Percentiles rank a stretch among this genome's conserved stretches.
These are phyloP conservation scores for Gymnobelideus leadbeateri DNA, from an alignment of 2,113 vertebrate genomes.

Conservation along the genomic window DNA sequence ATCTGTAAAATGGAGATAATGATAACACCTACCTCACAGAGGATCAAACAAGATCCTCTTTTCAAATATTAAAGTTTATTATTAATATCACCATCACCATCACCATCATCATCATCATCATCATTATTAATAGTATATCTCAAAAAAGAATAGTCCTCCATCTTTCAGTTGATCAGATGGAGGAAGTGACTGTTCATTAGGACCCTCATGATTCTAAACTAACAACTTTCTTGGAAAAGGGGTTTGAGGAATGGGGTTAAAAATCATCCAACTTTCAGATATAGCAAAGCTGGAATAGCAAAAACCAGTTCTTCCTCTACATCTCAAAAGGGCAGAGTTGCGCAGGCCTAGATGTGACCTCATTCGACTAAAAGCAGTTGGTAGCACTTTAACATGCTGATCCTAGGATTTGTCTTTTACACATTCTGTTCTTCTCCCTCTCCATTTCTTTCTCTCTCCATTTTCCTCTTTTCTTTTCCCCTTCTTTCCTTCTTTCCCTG, in stretches of 20 bases:
- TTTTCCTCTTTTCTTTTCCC: no score
- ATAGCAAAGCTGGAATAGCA: not conserved
- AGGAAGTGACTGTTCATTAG: not conserved
- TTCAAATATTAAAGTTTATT: not conserved
- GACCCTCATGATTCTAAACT: not conserved
- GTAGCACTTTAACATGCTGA: not conserved
- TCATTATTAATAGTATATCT: not conserved
- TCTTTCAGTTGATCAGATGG: not conserved
- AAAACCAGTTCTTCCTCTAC: not conserved
- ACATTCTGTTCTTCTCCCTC: not conserved
- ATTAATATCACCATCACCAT: not conserved
- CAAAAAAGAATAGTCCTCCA: not conserved
- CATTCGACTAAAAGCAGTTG: not conserved
- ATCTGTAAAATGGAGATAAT: not conserved
- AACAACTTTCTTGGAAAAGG: not conserved
- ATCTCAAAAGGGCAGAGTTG: not conserved
- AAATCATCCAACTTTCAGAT: not conserved
- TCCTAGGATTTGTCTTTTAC: not conserved
- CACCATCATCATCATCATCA: no score
- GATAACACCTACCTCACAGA: not conserved
- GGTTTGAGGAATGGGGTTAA: not conserved
- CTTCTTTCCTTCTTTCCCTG: no score
- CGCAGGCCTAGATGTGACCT: not conserved
- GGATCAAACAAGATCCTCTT: not conserved
- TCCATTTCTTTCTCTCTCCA: no score